Evolutionary conservation across 2,888 invertebrate genomes (phyloP), one percentile per base, ranked within the genome.

Genomic region (Polyommatus icarus): DNA sequence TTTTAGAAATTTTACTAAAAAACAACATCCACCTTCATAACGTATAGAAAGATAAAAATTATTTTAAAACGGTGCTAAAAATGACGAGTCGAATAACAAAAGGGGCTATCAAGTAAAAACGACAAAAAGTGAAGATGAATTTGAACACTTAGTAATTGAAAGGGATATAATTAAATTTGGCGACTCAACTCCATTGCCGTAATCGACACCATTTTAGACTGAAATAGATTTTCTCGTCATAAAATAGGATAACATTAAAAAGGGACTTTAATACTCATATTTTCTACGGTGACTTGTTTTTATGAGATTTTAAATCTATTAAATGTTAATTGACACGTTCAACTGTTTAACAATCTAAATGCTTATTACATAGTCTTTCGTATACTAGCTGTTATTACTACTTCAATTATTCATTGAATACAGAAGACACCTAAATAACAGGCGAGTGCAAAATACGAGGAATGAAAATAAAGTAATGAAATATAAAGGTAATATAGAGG

Each of bases 101-200:
- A 46, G 7, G 10, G 24, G 24, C 20, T 15, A 46, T 10, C 3
- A 20, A 50, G 1, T 54, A n/a, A 24, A 50, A 54, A 54, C 15
- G 50, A 50, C 54, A 75, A 75, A 73, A 75, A 50, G 54, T 29
- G 7, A 75, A 54, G 29, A 54, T 75, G 18, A 71, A 75, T 73
- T 73, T 46, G 50, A 50, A 54, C 32, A 50, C 54, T 75, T 29
- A 29, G 12, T 75, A 29, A 75, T 75, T 29, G 54, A 75, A 20
- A 75, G 18, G 46, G 50, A 32, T 15, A 29, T 54, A 75, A 75
- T 72, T 40, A 72, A 40, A 40, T 72, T 72, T 72, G 20, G 5
- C 20, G 71, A 72, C 40, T 72, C n/a, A 72, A 72, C 29, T 67
- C 67, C 67, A 67, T 18, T 32, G 29, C 29, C 67, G 29, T 67